Evolutionary conservation across 2,797 vertebrate genomes (phyloP), one percentile per base, ranked within the genome.

Genomic region (Arnoldichthys spilopterus): DNA sequence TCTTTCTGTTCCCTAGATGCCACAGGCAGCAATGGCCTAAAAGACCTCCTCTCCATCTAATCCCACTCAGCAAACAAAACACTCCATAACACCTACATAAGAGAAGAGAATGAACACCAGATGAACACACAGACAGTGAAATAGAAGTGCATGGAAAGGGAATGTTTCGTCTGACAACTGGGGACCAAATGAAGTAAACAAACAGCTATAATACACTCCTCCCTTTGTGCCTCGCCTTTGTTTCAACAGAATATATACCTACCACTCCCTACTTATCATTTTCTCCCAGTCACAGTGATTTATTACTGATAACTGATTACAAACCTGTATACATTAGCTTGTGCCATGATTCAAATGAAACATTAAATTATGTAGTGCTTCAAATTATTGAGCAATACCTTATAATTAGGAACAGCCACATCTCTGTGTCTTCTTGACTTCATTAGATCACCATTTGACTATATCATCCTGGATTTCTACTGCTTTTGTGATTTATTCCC

Each of bases 111-210:
- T 13, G 62, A 72, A 68, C 72, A 67, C 24, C 71, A 78, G 66
- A 74, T 34, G 66, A 71, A 28, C 66, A 64, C 59, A 78, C 63
- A 75, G 28, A 70, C 28, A 32, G 18, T 8, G 22, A 56, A 72
- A 28, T n/a, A 64, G 54, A 30, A 61, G 16, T 43, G 28, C 28
- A 20, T 61, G 37, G 77, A 49, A 28, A 49, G 26, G 68, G 37
- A 28, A 40, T 18, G 30, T 4, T 43, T 77, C 61, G 43, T 34
- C 64, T 56, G 49, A 59, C 12, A 72, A 78, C 67, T 54, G 56
- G 71, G 18, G 40, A 26, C 53, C 74, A 79, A 80, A 80, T 84
- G 72, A 83, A 80, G 81, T 43, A 83, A 86, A 85, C 79, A 82
- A 85, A 85, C 62, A 30, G 40, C 45, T 24, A 8, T 58, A 45